A percentile compares a stretch with the other conserved stretches of the same genome.
These are phyloP conservation scores for Mormyrus iriodes DNA, from an alignment of 2,113 vertebrate genomes.

Conservation along the genomic window DNA sequence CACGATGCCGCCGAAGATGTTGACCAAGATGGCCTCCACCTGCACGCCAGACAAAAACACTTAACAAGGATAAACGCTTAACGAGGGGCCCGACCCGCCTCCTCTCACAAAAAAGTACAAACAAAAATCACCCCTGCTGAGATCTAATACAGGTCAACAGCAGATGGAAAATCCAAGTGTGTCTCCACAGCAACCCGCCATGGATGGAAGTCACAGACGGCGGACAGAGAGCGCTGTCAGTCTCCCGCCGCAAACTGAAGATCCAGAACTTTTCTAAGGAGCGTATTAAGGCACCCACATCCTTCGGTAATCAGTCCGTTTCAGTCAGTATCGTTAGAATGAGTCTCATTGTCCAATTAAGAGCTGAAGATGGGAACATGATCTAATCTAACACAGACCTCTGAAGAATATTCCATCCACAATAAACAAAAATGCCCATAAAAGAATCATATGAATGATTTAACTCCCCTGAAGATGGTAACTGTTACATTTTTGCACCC, in stretches of 20 bases:
- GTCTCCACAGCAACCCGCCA: background rate
- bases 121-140: background rate
- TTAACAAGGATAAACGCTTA: too few species aligned
- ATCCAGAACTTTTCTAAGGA: background rate
- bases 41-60: conserved; percentile 34
- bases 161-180: background rate
- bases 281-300: background rate
- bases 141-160: background rate
- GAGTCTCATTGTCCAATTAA: background rate
- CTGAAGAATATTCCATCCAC: background rate
- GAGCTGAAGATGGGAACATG: background rate
- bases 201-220: background rate
- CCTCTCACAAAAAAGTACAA: background rate
- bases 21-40: conserved; percentile 96
- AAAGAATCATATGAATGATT: background rate
- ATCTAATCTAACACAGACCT: background rate
- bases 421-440: background rate
- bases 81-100: background rate
- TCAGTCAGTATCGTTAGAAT: background rate
- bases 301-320: background rate
- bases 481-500: background rate
- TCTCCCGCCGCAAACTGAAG: too few species aligned
- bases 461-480: background rate
- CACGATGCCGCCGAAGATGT: conserved; percentile 96
- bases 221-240: background rate